Evolutionary conservation across 2,888 invertebrate species (phyloP), one percentile per base, ranked within the genome.

Genomic region (Eupithecia subumbrata): DNA sequence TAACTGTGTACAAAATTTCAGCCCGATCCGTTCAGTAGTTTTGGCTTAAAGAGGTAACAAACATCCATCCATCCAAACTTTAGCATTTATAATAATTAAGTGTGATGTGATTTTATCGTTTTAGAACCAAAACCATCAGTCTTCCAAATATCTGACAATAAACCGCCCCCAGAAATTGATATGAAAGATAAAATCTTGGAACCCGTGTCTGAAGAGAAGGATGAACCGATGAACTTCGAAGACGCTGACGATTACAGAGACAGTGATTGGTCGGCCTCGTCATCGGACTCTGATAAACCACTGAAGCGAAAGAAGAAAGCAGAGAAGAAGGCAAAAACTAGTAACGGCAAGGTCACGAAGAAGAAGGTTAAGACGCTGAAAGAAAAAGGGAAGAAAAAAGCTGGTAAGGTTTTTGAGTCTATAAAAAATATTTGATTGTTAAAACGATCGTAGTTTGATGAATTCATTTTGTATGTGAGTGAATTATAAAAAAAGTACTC

Each of bases 281-380:
- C 90, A 0, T 92, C 92, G 0, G 90, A 92, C 79, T 93, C 93
- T 0, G 92, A 93, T 74, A 93, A 92, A 71, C 93, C 94, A 0
- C 89, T 93, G 56, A 90, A 90, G 22, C 87, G 83, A 72, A 82
- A 77, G 48, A 86, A 84, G 75, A 79, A 81, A 56, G 67, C 48
- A 67, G 43, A 68, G 40, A 72, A 43, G 40, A 78, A 69, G 69
- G 56, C 11, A 0, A 76, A 76, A 66, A 16, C 69, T 14, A 70
- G 63, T 43, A 81, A 74, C 16, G 78, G 67, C 11, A 68, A 68
- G 68, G 43, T 68, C 1, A 22, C 77, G 1, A 86, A 84, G 77
- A 88, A 86, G 52, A 90, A 86, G 75, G 76, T 76, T 0, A 88
- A 86, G 25, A 14, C 4, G 16, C 84, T 87, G 22, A 88, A 88